phyloP scores from a whole-genome alignment of 2,888 invertebrate species.

The Callinectes sapidus region DNA sequence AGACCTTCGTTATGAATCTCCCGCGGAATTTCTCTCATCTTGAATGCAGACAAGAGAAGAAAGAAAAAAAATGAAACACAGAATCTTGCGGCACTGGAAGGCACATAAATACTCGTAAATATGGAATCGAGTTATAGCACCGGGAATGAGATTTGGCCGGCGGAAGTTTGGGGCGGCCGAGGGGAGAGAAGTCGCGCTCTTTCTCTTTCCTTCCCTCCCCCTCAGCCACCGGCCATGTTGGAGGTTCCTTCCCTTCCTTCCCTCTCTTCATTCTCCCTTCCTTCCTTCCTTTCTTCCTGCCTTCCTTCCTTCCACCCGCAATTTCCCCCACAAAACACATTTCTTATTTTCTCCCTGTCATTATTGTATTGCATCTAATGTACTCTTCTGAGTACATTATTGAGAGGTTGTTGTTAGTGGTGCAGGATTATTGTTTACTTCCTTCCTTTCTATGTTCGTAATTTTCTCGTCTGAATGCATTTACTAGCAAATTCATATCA shows the following conservation, averaged over 20 bases:
- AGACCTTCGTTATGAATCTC: too few species aligned
- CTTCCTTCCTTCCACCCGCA: not conserved
- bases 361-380: not conserved
- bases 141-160: slow-evolving; percentile 54
- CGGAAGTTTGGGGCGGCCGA: not conserved
- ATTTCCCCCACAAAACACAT: not conserved
- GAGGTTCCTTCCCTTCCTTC: not conserved
- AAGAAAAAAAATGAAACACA: not conserved
- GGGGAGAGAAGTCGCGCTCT: slow-evolving; percentile 15
- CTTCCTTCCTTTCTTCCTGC: not conserved
- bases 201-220: not conserved
- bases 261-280: not conserved
- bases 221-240: not conserved
- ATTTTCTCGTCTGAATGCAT: not conserved
- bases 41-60: not conserved
- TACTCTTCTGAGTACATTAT: not conserved
- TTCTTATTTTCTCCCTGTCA: not conserved
- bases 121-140: slow-evolving; percentile 52
- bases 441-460: not conserved
- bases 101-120: slow-evolving; percentile 43
- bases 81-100: slow-evolving; percentile 11
- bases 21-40: too few species aligned
- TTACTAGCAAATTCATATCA: not conserved
- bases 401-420: not conserved
- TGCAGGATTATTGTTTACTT: too few species aligned